Base-by-base conservation (phyloP, 2,888 invertebrate species). In the Caenorhabditis uteleia region DNA sequence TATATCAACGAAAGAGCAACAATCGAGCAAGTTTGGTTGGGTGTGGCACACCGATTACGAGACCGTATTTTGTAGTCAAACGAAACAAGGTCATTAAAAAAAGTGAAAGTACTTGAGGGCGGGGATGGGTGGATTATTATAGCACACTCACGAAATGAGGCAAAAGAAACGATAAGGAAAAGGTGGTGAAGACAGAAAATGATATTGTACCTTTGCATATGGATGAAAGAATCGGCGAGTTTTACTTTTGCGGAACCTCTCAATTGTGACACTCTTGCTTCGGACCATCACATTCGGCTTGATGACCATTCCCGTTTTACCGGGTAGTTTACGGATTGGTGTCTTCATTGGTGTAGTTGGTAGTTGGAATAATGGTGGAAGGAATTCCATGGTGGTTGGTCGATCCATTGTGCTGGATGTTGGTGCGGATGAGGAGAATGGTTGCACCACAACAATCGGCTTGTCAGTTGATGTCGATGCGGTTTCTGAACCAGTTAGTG, bases 191-290 rank as follows among this genome's bases (percentile, higher is more conserved):
- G n/a, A n/a, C n/a, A n/a, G n/a, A n/a, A n/a, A n/a, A n/a, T n/a
- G n/a, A n/a, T n/a, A n/a, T n/a, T n/a, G n/a, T 31, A 65, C 65
- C 46, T 59, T 61, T 18, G 68, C 67, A 43, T 75, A 75, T 16
- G 75, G 75, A 54, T 70, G 74, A 56, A 75, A 75, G 56, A 74
- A 74, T 25, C 58, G 36, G 14, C 75, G 47, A 16, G 75, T 75
- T 23, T 57, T 56, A 10, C 70, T 70, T 23, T 59, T 18, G 7
- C 60, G 38, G 59, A 75, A 75, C 20, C 70, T 42, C 29, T 66
- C 62, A 43, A 74, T 36, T 14, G 59, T 40, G 2, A 74, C 70
- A 10, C 57, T 55, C 21, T 57, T 60, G 18, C 39, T 46, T 31
- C 54, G 47, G 53, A 39, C 39, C 51, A 61, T 47, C 36, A 44